These are phyloP conservation scores for Brachypodius melanocephalos DNA, from an alignment of 2,113 vertebrate genomes.

Conservation along the genomic window DNA sequence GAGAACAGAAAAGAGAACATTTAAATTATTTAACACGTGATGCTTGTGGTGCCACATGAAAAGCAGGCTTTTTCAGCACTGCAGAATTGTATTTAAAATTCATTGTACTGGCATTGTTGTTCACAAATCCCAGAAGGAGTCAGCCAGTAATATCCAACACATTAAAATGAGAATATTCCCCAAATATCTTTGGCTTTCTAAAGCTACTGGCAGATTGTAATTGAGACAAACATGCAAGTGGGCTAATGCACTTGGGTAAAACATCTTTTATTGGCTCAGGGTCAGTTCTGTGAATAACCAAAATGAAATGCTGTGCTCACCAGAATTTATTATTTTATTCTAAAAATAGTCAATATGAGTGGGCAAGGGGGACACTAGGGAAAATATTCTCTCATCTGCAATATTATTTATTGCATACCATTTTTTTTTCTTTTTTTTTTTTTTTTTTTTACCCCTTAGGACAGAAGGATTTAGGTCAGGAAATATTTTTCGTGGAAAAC, in stretches of 20 bases:
- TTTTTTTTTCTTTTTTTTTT: neutral
- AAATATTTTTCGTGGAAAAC: neutral
- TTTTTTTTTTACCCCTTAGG: neutral
- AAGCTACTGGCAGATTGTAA: neutral
- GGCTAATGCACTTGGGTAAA: neutral
- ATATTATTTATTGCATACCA: neutral
- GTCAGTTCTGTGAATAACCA: neutral
- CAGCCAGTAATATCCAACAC: neutral
- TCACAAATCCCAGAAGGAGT: neutral
- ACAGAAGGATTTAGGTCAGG: conserved; percentile 13
- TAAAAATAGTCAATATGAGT: neutral
- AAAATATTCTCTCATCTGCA: neutral
- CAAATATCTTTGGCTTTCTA: neutral
- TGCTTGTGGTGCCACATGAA: neutral
- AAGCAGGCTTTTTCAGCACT: neutral
- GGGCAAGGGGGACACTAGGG: neutral
- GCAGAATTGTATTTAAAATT: neutral
- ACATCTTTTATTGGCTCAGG: neutral
- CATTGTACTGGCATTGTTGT: neutral
- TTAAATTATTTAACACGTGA: neutral
- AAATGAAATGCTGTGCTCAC: neutral
- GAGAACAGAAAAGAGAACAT: neutral
- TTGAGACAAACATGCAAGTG: neutral
- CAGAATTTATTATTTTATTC: neutral
- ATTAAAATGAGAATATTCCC: neutral